Conservation (phyloP, 2,888 invertebrate genomes). For the Gymnoscelis rufifasciata region DNA sequence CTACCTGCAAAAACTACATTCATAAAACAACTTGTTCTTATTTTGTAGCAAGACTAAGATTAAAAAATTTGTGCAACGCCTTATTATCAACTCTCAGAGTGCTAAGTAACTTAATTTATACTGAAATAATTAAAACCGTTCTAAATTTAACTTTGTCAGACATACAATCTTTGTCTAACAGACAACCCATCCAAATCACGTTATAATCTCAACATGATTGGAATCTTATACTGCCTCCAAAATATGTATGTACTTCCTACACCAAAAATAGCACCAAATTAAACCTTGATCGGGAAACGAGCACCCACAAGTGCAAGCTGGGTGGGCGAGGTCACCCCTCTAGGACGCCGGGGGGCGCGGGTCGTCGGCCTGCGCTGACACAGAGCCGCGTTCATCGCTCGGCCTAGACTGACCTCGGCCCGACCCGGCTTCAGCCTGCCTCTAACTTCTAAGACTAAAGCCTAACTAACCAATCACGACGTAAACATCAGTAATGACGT, state of each 20-base stretch:
- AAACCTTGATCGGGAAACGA: slow-evolving; percentile 25
- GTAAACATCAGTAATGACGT: background rate
- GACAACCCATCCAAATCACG: no score
- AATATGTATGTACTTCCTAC: background rate
- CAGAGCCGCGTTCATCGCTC: slow-evolving; percentile 49
- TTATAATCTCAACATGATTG: no score
- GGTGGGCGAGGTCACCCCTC: slow-evolving; percentile 51
- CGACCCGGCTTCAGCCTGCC: slow-evolving; percentile 35
- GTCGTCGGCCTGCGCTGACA: slow-evolving; percentile 53
- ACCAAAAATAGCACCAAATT: background rate
- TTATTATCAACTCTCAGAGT: no score
- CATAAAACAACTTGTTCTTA: no score
- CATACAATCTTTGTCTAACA: no score
- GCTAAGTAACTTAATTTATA: no score
- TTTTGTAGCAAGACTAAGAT: no score
- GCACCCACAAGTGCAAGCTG: slow-evolving; percentile 42
- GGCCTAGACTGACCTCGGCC: slow-evolving; percentile 68
- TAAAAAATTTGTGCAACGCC: no score
- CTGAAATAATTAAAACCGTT: no score
- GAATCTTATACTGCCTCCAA: background rate
- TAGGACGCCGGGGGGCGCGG: slow-evolving; percentile 7
- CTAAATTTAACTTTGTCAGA: no score
- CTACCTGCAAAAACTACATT: no score
- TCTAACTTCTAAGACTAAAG: background rate
- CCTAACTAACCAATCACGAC: background rate